Base-by-base conservation (phyloP, 64 coral and sea anemone genomes). In the Montipora foliosa region DNA sequence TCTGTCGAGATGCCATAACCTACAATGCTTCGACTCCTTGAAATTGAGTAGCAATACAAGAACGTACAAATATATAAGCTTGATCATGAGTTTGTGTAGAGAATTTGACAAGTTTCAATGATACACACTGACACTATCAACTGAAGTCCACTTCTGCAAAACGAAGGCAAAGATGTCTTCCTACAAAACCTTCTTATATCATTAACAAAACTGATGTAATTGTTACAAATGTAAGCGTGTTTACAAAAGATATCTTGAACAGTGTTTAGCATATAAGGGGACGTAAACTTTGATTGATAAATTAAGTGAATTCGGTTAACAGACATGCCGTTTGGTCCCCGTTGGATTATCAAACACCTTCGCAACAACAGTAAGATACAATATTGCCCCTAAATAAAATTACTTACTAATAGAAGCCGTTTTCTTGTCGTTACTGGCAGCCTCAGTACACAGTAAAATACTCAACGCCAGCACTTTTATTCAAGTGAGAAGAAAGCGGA, bases 341-440 rank as follows among this genome's bases (percentile, higher is more conserved):
- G 29, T 6, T 3, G 19, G 44, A 77, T 9, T 14, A 12, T 4
- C 47, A 45, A 84, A 45, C 37, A 71, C 66, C 47, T 17, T 49
- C 9, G 25, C 82, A 50, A 4, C n/a, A 11, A 72, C 16, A 21
- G 14, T 71, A 21, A 86, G 46, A 49, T 5, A 68, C 12, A 15
- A 52, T 71, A 2, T n/a, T 8, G 24, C 44, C 3, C 17, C 3
- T 22, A 71, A 67, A 67, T 9, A 20, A 10, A 24, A 16, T 16
- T 85, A 6, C 82, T 71, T 15, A 85, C 82, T 64, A 49, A 72
- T 72, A 51, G 45, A 86, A 62, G 82, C 82, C 82, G 82, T 72
- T 21, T 70, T 86, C 10, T 8, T 69, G 9, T 86, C 12, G 1
- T 67, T 24, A 2, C 7, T 37, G 53, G 53, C 13, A 16, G 8